Evolutionary conservation across 2,113 vertebrate species (phyloP), one percentile per base, ranked within the genome.

Genomic region (Elaphurus davidianus): DNA sequence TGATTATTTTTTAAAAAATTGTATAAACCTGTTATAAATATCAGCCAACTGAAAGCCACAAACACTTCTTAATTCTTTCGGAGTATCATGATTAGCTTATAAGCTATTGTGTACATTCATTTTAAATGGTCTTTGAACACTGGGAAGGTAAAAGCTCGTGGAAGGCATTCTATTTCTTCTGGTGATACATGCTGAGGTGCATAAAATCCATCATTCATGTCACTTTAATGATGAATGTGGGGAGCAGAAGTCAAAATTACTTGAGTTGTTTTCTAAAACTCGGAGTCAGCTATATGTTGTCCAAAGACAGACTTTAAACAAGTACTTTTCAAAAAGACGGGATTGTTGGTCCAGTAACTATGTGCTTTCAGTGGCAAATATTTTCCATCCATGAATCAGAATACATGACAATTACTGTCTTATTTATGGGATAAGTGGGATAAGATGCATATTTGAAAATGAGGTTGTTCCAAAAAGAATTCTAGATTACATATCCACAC

Each of bases 381-480:
- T 74, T 67, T 86, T 81, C 14, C 17, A 82, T n/a, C 33, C 36
- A 74, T 30, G 60, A 96, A 57, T 93, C 14, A 91, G 30, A 23
- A 96, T 43, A 43, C n/a, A 40, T 50, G 54, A 60, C 19, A 76
- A 78, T 62, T 87, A 88, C 28, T 7, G 47, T 88, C 36, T 90
- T 85, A 95, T 57, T 88, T 95, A 95, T 84, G n/a, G 30, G 25
- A 23, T 33, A 88, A 79, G 6, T 57, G 50, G 45, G 47, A 55
- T 74, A 76, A 92, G 10, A 79, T 50, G 17, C 47, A 81, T 81
- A 96, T 81, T 79, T 97, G 57, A 79, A 97, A 97, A 85, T 92
- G 3, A 28, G 52, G 67, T 62, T 78, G 60, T 84, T 85, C 55
- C 33, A 6, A 71, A 40, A 60, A 45, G 62, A 74, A 94, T 82